Evolutionary conservation across 2,113 vertebrate species (phyloP), one percentile per base, ranked within the genome.

Genomic region (Lasiurus cinereus): DNA sequence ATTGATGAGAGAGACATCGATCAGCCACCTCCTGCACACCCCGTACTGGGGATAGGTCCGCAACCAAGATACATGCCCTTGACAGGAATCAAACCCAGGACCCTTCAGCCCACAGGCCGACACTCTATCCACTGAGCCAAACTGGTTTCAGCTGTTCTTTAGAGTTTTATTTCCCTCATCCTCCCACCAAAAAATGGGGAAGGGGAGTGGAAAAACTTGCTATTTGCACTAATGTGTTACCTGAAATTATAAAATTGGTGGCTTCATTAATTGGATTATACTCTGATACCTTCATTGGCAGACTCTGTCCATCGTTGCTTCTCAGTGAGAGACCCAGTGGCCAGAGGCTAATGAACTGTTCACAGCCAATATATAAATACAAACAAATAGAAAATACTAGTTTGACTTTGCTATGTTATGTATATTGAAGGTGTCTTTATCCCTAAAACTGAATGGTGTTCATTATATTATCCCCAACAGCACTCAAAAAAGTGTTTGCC

Each of bases 401-500:
- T 4, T 59, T 76, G 29, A 74, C 73, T 93, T 89, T 83, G 21
- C 46, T 36, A 31, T 85, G 22, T 33, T 67, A 29, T 31, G 33
- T 62, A 46, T 22, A 59, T 12, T 52, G 10, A 94, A 48, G 12
- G 29, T 19, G 2, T 59, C 13, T 89, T 96, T 59, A 74, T 66
- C 12, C 78, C 77, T 62, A 59, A 86, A 93, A 46, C 18, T 88
- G 87, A 94, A 16, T 88, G 46, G 2, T 5, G 29, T 78, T 64
- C 36, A 64, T 83, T 93, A 56, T 33, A 0, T 78, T 83, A 89
- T 96, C 93, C 89, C 97, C 88, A 19, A 96, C 94, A 99, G 99
- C 97, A 31, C 97, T 99, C 96, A 99, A 99, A 98, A 99, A 98
- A 97, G 98, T 92, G 27, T 99, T 99, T 96, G 94, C 90, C 90